Evolutionary conservation across 2,888 invertebrate genomes (phyloP).

Genomic region (Hyalella azteca): DNA sequence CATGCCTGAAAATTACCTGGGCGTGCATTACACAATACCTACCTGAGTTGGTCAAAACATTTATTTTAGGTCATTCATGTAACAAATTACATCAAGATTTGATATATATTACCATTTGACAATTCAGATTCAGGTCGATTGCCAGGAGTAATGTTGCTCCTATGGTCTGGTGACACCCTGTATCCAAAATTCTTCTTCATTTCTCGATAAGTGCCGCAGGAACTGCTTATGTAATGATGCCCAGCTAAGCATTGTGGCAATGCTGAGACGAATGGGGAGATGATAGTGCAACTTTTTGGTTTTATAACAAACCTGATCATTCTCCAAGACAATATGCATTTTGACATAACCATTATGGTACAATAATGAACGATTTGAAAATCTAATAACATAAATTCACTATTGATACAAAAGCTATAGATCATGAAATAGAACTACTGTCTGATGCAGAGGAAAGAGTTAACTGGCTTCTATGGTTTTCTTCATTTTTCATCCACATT

Average conservation of each 20-base stretch:
- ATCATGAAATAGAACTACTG: too few species aligned
- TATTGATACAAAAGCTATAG: too few species aligned
- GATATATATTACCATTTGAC: not conserved
- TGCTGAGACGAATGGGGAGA: too few species aligned
- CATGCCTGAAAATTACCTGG: not conserved
- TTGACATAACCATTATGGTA: too few species aligned
- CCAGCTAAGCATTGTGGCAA: not conserved
- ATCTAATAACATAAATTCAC: too few species aligned
- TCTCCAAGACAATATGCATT: too few species aligned
- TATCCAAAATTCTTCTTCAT: not conserved
- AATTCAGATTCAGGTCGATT: not conserved
- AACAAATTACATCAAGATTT: not conserved
- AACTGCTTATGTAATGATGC: not conserved
- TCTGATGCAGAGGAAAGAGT: too few species aligned
- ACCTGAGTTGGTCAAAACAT: too few species aligned
- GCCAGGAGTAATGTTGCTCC: slow-evolving; percentile 1
- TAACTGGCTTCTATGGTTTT: slow-evolving; percentile 61
- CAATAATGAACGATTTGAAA: too few species aligned
- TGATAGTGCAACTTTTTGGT: too few species aligned
- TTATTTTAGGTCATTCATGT: not conserved
- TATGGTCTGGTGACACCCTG: not conserved
- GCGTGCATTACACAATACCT: not conserved
- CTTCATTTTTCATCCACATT: slow-evolving; percentile 66
- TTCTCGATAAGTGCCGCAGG: not conserved
- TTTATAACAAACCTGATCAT: too few species aligned